Percentiles rank a stretch among this genome's conserved stretches.
These are phyloP conservation scores for Ammodramus savannarum DNA, from an alignment of 2,113 vertebrate species.

Conservation along the genomic window DNA sequence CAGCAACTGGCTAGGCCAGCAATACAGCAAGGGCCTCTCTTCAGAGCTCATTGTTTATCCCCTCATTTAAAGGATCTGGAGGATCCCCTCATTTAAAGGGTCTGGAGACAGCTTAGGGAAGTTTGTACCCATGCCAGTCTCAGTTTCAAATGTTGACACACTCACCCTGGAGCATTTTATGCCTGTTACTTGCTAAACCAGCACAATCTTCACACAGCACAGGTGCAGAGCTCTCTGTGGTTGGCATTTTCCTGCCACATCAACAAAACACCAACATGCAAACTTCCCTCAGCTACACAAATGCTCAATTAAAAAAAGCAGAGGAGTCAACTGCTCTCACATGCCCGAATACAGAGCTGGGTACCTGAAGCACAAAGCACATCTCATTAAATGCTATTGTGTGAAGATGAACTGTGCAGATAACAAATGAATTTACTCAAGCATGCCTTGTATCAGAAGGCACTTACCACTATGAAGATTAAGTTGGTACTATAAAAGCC, in stretches of 20 bases:
- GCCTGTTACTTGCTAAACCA: background rate
- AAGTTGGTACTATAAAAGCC: constrained; percentile 44
- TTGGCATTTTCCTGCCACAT: background rate
- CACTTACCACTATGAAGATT: constrained; percentile 53
- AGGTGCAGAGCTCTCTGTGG: background rate
- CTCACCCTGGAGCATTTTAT: background rate
- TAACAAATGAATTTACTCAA: background rate
- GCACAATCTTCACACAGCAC: background rate
- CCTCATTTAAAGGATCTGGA: background rate
- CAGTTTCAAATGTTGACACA: background rate
- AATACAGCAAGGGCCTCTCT: background rate
- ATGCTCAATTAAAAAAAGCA: accelerated
- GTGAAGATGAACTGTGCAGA: background rate
- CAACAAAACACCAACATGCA: background rate
- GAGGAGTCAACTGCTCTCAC: background rate
- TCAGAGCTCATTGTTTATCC: background rate
- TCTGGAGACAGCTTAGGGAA: background rate
- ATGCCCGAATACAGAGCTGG: background rate
- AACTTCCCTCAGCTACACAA: background rate
- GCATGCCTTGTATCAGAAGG: constrained; percentile 55
- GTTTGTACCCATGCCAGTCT: background rate
- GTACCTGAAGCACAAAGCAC: background rate
- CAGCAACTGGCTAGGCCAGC: background rate
- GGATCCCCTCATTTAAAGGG: background rate
- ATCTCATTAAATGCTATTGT: background rate